These are phyloP conservation scores for Podiceps cristatus DNA, from an alignment of 2,113 vertebrate genomes.

Conservation along the genomic window DNA sequence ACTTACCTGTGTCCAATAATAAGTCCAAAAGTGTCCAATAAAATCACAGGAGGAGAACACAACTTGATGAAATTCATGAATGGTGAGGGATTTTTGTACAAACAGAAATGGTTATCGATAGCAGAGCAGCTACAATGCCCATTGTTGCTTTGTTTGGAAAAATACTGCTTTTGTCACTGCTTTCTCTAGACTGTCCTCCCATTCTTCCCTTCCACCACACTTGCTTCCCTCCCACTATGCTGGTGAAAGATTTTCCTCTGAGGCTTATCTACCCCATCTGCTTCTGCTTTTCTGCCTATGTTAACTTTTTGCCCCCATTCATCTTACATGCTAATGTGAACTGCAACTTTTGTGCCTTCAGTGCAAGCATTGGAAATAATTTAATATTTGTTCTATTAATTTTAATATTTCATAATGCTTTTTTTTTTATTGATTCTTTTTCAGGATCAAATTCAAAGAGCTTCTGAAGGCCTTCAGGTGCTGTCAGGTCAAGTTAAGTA, in stretches of 20 bases:
- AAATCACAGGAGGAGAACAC: background rate
- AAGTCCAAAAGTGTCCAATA: background rate
- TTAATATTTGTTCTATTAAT: background rate
- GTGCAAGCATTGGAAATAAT: background rate
- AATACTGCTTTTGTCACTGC: background rate
- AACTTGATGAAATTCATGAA: background rate
- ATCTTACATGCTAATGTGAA: background rate
- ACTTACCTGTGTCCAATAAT: background rate
- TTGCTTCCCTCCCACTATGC: background rate
- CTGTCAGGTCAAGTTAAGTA: background rate
- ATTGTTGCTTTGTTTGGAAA: background rate
- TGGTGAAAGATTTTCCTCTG: background rate
- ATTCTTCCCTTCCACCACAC: background rate
- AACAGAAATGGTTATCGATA: background rate
- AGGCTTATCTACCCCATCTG: background rate
- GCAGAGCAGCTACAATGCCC: background rate
- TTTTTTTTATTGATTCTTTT: background rate
- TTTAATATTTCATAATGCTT: background rate
- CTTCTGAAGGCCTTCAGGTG: background rate
- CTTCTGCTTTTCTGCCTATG: background rate
- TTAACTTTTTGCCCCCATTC: background rate
- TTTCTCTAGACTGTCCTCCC: background rate
- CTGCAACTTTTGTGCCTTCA: background rate
- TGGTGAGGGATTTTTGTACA: fast-evolving
- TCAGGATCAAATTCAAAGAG: background rate